phyloP scores from a whole-genome alignment of 1,140 invertebrate genomes.

The Pseudomyrmex flavicornis region DNA sequence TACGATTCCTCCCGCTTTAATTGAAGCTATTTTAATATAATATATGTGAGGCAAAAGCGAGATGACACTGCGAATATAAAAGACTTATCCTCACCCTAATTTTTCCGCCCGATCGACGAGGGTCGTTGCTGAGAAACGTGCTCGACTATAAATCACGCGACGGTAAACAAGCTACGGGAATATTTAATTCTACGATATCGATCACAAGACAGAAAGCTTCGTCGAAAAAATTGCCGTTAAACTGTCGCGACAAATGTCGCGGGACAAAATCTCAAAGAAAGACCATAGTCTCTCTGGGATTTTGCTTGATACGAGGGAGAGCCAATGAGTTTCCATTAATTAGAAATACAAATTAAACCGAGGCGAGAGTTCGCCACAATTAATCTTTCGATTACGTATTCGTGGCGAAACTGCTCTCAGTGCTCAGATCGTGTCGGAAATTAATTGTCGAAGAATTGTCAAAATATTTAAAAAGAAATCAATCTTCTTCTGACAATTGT shows the following conservation, averaged over 20 bases:
- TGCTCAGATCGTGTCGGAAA: too few species aligned
- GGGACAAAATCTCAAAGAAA: constrained; percentile 35
- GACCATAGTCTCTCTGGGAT: constrained; percentile 30
- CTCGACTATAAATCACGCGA: constrained; percentile 63
- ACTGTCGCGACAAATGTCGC: constrained; percentile 32
- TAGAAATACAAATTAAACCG: constrained; percentile 56
- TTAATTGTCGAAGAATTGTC: not conserved
- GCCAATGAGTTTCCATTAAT: constrained; percentile 47
- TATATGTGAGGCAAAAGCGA: not conserved
- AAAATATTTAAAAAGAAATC: not conserved
- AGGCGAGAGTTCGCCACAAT: constrained; percentile 24
- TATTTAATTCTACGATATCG: constrained; percentile 69
- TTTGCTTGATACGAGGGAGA: constrained; percentile 20
- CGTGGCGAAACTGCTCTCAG: constrained; percentile 16
- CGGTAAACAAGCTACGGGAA: constrained; percentile 70
- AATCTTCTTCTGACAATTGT: not conserved
- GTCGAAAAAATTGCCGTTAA: constrained; percentile 47
- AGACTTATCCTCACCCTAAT: constrained; percentile 71
- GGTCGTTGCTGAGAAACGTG: constrained; percentile 61
- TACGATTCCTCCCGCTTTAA: too few species aligned
- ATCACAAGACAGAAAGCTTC: constrained; percentile 48
- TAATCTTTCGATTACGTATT: constrained; percentile 43
- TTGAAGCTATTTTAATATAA: too few species aligned
- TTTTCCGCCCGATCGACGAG: constrained; percentile 69
- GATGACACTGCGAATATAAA: constrained; percentile 72